Percentiles rank a stretch among this genome's conserved stretches.
Conservation (phyloP, 2,888 invertebrate genomes). For the Chirona hameri region DNA sequence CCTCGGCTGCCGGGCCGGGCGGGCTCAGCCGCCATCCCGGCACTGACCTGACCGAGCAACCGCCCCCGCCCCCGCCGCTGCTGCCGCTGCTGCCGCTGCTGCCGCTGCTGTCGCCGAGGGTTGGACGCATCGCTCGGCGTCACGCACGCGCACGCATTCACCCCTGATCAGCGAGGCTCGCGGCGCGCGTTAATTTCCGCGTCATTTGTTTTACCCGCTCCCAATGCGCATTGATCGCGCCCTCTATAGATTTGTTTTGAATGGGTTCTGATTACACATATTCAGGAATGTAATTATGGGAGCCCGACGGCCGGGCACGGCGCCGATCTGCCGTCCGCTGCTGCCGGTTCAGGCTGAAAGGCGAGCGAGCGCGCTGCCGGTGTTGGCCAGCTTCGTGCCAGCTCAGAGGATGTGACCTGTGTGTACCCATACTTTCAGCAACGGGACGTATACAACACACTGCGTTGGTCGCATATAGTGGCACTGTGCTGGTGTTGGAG, state of each 20-base stretch:
- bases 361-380: too few species aligned
- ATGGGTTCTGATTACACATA: constrained; percentile 27
- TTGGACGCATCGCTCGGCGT: not conserved
- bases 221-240: constrained; percentile 10
- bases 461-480: too few species aligned
- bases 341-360: not conserved
- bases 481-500: too few species aligned
- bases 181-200: not conserved
- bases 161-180: not conserved
- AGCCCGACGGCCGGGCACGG: not conserved
- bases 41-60: too few species aligned
- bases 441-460: too few species aligned
- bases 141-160: not conserved
- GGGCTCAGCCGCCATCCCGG: too few species aligned
- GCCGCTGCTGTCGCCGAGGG: not conserved
- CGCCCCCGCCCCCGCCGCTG: too few species aligned
- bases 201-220: constrained; percentile 23
- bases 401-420: too few species aligned
- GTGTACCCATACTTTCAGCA: too few species aligned
- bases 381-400: too few species aligned
- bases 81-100: not conserved
- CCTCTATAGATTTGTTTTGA: constrained; percentile 27
- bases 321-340: not conserved
- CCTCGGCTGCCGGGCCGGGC: too few species aligned
- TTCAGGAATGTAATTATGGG: constrained; percentile 9